Base-by-base conservation (phyloP, 2,888 invertebrate genomes). In the Bursaphelenchus okinawaensis region DNA sequence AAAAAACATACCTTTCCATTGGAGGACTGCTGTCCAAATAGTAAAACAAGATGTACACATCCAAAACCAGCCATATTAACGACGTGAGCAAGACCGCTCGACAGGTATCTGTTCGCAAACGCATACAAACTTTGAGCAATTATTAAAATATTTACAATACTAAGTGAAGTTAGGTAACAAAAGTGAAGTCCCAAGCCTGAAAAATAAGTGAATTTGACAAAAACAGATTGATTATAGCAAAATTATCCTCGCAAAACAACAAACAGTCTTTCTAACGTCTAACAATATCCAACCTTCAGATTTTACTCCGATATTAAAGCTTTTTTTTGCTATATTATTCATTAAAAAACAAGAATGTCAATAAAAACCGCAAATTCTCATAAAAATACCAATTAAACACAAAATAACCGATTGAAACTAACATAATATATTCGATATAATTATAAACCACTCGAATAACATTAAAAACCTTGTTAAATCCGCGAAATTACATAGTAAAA, bases 71-170 rank as follows among this genome's bases (percentile, higher is more conserved):
- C 82, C 82, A 82, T 52, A 77, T 73, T 16, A 82, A 71, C 31
- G 80, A 81, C 22, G 82, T 82, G 63, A 78, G 71, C 52, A 82
- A 69, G 23, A 82, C 71, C 26, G 82, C 81, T 31, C 77, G 72
- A 66, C 79, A 82, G n/a, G 76, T 75, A 58, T 79, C 78, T 66
- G 79, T 71, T 51, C 78, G 71, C 16, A 74, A 57, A 66, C 69
- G 63, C 68, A 69, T 68, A 57, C 60, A 55, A 59, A 26, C 56
- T n/a, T n/a, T n/a, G n/a, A n/a, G n/a, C n/a, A n/a, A n/a, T n/a
- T n/a, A n/a, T n/a, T n/a, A n/a, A n/a, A n/a, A n/a, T n/a, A n/a
- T n/a, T n/a, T n/a, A n/a, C n/a, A n/a, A n/a, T n/a, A n/a, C n/a
- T n/a, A n/a, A n/a, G n/a, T n/a, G n/a, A n/a, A n/a, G n/a, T n/a